These are phyloP conservation scores for Tauraco hartlaubi DNA, from an alignment of 2,797 vertebrate genomes.

Conservation along the genomic window DNA sequence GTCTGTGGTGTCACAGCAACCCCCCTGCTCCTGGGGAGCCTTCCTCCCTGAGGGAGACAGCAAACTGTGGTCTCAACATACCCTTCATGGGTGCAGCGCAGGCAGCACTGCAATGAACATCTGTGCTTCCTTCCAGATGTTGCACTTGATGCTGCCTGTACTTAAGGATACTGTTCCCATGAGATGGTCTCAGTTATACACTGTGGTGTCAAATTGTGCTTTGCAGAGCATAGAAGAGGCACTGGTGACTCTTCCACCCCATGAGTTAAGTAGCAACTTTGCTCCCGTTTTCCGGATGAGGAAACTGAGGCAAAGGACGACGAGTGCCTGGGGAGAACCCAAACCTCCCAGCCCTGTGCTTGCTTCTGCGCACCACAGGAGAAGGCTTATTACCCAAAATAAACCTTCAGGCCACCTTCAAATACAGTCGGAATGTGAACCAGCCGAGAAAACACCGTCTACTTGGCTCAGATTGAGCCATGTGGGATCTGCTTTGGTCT, in stretches of 20 bases:
- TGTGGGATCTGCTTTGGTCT: background rate
- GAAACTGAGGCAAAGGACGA: background rate
- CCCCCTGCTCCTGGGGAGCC: background rate
- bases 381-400: background rate
- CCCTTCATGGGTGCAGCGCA: rapidly evolving
- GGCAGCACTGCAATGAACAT: background rate
- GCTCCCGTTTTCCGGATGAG: rapidly evolving
- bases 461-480: background rate
- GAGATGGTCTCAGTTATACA: rapidly evolving
- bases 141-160: background rate
- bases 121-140: background rate
- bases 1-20: background rate
- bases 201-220: rapidly evolving
- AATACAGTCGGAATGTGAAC: background rate
- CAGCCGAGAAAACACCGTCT: background rate
- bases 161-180: background rate
- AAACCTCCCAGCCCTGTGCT: background rate
- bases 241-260: background rate
- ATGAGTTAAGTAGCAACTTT: background rate
- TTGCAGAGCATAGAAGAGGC: no score
- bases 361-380: background rate
- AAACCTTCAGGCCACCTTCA: background rate
- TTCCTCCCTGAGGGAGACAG: background rate
- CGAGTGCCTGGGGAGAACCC: background rate
- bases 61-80: rapidly evolving